A percentile compares a stretch with the other conserved stretches of the same genome.
Conservation (phyloP, 2,888 invertebrate species). For the Drosophila longiperda region DNA sequence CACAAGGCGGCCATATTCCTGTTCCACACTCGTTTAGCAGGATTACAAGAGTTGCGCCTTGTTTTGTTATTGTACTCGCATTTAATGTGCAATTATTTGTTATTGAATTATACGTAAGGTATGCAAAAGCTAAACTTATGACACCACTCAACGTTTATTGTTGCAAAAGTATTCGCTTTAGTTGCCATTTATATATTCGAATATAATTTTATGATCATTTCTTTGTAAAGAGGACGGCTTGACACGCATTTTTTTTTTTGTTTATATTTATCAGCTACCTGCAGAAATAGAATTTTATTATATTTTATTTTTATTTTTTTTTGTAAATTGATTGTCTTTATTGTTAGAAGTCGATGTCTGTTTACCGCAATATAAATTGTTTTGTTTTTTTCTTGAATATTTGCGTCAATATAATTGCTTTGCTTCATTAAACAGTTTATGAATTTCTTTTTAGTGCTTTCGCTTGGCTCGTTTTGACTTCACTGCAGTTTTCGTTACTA, state of each 20-base stretch:
- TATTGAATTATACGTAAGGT: conserved; percentile 17
- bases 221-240: conserved; percentile 79
- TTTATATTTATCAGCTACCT: conserved; percentile 58
- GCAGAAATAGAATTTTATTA: conserved; percentile 16
- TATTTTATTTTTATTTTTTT: not conserved
- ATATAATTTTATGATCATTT: conserved; percentile 47
- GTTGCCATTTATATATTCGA: conserved; percentile 25
- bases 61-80: conserved; percentile 44
- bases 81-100: conserved; percentile 22
- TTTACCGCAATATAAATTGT: not conserved
- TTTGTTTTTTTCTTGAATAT: conserved; percentile 17
- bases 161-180: conserved; percentile 52
- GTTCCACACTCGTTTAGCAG: conserved; percentile 48
- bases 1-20: conserved; percentile 53
- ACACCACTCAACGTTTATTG: conserved; percentile 31
- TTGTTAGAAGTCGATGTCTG: not conserved
- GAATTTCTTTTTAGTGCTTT: conserved; percentile 40
- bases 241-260: conserved; percentile 71
- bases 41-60: conserved; percentile 44
- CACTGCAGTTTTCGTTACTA: conserved; percentile 59
- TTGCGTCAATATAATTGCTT: conserved; percentile 64
- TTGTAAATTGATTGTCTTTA: not conserved
- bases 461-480: conserved; percentile 52
- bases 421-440: conserved; percentile 76
- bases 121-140: conserved; percentile 29